Conservation (phyloP, 2,888 invertebrate genomes). For the Caenorhabditis sp. region DNA sequence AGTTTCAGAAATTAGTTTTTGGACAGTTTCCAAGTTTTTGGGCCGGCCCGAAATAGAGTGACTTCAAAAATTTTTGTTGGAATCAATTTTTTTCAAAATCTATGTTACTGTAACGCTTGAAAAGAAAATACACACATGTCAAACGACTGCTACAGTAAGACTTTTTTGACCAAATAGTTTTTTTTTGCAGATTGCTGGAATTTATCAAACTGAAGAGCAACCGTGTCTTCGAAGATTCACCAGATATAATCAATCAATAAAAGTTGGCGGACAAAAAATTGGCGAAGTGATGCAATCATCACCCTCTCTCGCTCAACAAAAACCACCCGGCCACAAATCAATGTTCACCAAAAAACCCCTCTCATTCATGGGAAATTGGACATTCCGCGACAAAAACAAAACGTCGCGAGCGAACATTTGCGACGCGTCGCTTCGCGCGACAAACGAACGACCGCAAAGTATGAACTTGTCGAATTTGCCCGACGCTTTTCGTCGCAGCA, state of each 20-base stretch:
- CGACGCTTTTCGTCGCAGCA: constrained; percentile 11
- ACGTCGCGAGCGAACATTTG: constrained; percentile 18
- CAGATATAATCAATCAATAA: constrained; percentile 35
- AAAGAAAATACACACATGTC: too few species aligned
- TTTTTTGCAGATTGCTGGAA: constrained; percentile 49
- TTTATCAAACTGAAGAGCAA: constrained; percentile 47
- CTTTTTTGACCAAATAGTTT: too few species aligned
- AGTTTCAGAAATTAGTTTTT: too few species aligned
- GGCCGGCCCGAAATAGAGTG: too few species aligned
- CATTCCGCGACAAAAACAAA: constrained; percentile 49
- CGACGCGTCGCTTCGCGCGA: constrained; percentile 8
- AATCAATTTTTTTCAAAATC: too few species aligned
- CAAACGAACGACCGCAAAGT: constrained; percentile 39
- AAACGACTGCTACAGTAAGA: too few species aligned
- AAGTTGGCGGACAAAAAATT: background rate
- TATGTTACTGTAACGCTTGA: too few species aligned
- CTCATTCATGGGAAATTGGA: constrained; percentile 54
- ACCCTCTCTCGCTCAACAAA: background rate
- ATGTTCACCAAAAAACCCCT: constrained; percentile 30
- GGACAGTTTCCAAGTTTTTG: too few species aligned
- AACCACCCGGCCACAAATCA: too few species aligned
- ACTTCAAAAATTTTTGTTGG: too few species aligned
- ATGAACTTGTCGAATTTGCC: constrained; percentile 43
- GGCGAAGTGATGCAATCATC: background rate
- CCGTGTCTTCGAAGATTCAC: constrained; percentile 49